Conservation (phyloP, 2,888 invertebrate genomes). For the Acrobasis suavella region DNA sequence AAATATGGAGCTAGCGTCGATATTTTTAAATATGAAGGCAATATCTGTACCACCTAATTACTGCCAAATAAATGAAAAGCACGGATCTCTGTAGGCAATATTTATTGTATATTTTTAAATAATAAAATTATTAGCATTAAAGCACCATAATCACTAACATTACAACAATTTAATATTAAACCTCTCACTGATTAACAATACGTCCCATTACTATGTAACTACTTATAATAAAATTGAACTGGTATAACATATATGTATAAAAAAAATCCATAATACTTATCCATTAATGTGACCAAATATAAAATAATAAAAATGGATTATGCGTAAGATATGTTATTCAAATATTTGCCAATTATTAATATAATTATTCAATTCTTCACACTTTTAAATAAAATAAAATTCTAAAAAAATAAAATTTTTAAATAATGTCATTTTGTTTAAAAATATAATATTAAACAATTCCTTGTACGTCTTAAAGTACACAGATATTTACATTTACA, state of each 20-base stretch:
- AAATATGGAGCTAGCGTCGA: too few relatives aligned
- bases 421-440: neutral
- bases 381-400: neutral
- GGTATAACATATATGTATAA: conserved; percentile 25
- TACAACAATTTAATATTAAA: conserved; percentile 61
- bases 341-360: neutral
- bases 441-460: neutral
- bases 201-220: conserved; percentile 18
- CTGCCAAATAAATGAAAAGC: neutral
- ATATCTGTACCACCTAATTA: too few relatives aligned
- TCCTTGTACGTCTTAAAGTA: conserved; percentile 4
- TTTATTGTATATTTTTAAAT: conserved; percentile 21
- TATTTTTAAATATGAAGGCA: too few relatives aligned
- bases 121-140: conserved; percentile 48
- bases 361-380: neutral
- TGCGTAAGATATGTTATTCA: conserved; percentile 1
- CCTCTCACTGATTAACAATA: conserved; percentile 55
- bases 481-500: conserved; percentile 22
- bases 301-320: neutral
- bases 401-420: conserved; percentile 3
- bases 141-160: conserved; percentile 66
- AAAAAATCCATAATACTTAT: neutral
- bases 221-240: conserved; percentile 9
- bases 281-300: neutral
- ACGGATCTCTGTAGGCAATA: neutral